These are phyloP conservation scores for Sturmia bella DNA, from an alignment of 2,888 invertebrate species.

Conservation along the genomic window DNA sequence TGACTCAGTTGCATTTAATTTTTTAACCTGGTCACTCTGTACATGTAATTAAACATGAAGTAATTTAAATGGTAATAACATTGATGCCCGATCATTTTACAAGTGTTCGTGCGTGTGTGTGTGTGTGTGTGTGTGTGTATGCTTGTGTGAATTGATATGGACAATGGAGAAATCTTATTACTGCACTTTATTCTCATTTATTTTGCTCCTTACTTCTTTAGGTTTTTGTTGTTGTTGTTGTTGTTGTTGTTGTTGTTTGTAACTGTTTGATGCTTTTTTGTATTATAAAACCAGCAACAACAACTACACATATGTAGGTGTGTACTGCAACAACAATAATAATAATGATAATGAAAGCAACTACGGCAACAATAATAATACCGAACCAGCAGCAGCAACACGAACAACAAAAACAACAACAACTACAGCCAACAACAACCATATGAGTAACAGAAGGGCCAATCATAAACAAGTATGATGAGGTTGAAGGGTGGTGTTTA, in stretches of 20 bases:
- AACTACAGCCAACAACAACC: slow-evolving; percentile 24
- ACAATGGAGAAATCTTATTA: slow-evolving; percentile 77
- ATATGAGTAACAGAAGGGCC: slow-evolving; percentile 55
- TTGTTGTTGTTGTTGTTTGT: no score
- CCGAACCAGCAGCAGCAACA: no score
- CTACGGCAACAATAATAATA: slow-evolving; percentile 40
- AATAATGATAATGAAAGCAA: slow-evolving; percentile 34
- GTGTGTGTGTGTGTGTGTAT: not conserved
- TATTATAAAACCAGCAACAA: slow-evolving; percentile 27
- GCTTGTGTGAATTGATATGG: not conserved
- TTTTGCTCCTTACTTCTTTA: slow-evolving; percentile 26
- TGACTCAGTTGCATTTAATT: no score
- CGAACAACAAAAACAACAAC: slow-evolving; percentile 1
- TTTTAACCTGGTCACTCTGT: no score
- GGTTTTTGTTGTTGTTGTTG: no score
- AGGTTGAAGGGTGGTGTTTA: slow-evolving; percentile 65
- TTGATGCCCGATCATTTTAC: not conserved
- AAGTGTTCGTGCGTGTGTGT: not conserved
- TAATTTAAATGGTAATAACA: not conserved
- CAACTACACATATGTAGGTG: slow-evolving; percentile 10
- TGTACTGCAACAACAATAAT: slow-evolving; percentile 6
- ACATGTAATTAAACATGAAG: slow-evolving; percentile 6
- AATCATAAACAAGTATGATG: slow-evolving; percentile 69
- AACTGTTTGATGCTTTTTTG: slow-evolving; percentile 45
- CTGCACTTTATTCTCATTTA: slow-evolving; percentile 68